Percentiles rank a stretch among this genome's conserved stretches.
These are phyloP conservation scores for Candidula unifasciata DNA, from an alignment of 2,888 invertebrate genomes.

Conservation along the genomic window DNA sequence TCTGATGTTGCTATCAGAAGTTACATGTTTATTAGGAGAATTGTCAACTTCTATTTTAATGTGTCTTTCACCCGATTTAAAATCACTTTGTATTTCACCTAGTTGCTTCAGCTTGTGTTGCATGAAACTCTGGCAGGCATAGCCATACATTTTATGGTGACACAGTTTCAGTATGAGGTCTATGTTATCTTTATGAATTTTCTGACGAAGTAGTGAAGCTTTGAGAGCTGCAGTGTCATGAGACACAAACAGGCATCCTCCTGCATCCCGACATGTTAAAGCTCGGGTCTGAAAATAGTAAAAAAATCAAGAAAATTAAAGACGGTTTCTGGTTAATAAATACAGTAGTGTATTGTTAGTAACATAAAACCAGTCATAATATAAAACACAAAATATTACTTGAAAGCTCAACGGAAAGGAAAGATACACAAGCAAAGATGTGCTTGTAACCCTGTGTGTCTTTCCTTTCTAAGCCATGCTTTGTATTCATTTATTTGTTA, in stretches of 20 bases:
- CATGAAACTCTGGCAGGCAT: constrained; percentile 28
- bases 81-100: neutral
- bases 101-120: neutral
- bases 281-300: constrained; percentile 1
- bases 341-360: neutral
- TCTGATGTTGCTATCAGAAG: neutral
- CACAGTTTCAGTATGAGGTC: neutral
- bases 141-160: neutral
- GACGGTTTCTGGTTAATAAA: neutral
- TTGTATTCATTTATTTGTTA: too few species aligned
- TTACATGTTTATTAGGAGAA: neutral
- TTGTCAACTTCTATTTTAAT: neutral
- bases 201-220: neutral
- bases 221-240: neutral
- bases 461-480: too few species aligned
- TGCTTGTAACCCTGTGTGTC: too few species aligned
- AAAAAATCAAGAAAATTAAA: neutral
- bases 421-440: too few species aligned
- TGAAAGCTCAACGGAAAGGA: too few species aligned
- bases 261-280: constrained; percentile 37
- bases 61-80: neutral
- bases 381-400: too few species aligned
- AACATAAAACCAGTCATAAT: too few species aligned
- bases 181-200: neutral
- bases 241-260: constrained; percentile 37